Evolutionary conservation across 2,113 vertebrate genomes (phyloP).

Genomic region (Ceyx cyanopectus): DNA sequence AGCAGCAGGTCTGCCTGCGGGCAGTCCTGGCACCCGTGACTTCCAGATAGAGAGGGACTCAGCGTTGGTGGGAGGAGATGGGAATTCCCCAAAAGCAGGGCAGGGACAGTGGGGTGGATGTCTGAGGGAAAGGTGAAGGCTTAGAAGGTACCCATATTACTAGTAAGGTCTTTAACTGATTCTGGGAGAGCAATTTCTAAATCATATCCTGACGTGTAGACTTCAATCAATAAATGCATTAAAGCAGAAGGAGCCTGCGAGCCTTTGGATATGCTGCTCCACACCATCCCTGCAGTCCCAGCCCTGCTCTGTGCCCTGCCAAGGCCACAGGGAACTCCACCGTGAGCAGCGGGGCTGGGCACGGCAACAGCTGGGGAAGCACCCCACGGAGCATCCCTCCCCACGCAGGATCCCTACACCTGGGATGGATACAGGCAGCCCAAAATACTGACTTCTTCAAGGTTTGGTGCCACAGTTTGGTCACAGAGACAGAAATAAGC

Average conservation of each 20-base stretch:
- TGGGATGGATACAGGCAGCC: neutral
- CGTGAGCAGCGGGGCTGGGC: neutral
- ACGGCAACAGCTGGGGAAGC: neutral
- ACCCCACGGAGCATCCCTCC: neutral
- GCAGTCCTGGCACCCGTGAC: neutral
- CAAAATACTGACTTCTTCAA: rapidly evolving
- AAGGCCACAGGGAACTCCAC: neutral
- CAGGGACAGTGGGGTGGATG: neutral
- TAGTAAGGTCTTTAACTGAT: conserved; percentile 55
- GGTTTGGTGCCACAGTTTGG: neutral
- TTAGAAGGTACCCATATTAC: neutral
- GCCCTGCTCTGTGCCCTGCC: rapidly evolving
- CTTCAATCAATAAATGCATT: conserved; percentile 40
- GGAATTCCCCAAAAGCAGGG: neutral
- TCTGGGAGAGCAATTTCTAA: conserved; percentile 60
- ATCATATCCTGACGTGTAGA: conserved; percentile 16
- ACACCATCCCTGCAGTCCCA: rapidly evolving
- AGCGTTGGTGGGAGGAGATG: neutral
- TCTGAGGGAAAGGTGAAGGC: neutral
- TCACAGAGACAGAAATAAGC: neutral
- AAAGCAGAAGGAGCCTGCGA: neutral
- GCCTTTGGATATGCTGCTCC: neutral
- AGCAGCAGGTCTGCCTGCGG: neutral
- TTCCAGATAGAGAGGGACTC: neutral
- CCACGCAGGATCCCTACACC: neutral